Evolutionary conservation across 2,797 vertebrate species (phyloP).

Genomic region (Bradypus variegatus): DNA sequence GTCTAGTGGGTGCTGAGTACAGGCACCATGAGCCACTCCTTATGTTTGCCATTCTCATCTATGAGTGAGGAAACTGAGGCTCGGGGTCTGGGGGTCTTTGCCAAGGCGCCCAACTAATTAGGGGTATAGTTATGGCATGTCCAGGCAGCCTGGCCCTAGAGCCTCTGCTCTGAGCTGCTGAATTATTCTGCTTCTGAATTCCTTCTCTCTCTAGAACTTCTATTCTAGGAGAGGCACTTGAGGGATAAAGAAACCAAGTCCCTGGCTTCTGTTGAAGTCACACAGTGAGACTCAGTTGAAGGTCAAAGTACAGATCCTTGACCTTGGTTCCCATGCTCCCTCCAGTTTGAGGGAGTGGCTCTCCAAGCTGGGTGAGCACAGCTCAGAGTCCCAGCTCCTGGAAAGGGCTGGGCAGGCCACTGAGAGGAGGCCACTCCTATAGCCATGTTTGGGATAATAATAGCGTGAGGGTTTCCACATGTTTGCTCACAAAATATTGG

Average conservation of each 20-base stretch:
- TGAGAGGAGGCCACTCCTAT: not conserved
- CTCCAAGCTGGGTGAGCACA: not conserved
- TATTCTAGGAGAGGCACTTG: not conserved
- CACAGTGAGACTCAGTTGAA: not conserved
- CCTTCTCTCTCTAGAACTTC: not conserved
- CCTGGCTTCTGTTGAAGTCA: not conserved
- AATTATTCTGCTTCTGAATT: not conserved
- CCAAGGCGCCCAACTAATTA: not conserved
- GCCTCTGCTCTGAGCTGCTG: not conserved
- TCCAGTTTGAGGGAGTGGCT: not conserved
- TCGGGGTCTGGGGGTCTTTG: not conserved
- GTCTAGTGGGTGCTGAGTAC: not conserved
- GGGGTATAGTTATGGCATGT: not conserved
- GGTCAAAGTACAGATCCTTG: not conserved
- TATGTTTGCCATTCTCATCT: not conserved
- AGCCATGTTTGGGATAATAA: conserved; percentile 23
- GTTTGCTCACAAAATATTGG: conserved; percentile 58
- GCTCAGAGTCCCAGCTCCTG: not conserved
- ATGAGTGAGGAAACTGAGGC: not conserved
- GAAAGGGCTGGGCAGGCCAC: not conserved
- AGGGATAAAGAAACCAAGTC: not conserved
- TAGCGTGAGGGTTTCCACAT: conserved; percentile 17
- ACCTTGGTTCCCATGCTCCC: not conserved
- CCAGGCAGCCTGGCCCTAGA: not conserved
- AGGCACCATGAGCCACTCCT: not conserved